phyloP scores from a whole-genome alignment of 2,113 vertebrate species.

The Antennarius striatus region DNA sequence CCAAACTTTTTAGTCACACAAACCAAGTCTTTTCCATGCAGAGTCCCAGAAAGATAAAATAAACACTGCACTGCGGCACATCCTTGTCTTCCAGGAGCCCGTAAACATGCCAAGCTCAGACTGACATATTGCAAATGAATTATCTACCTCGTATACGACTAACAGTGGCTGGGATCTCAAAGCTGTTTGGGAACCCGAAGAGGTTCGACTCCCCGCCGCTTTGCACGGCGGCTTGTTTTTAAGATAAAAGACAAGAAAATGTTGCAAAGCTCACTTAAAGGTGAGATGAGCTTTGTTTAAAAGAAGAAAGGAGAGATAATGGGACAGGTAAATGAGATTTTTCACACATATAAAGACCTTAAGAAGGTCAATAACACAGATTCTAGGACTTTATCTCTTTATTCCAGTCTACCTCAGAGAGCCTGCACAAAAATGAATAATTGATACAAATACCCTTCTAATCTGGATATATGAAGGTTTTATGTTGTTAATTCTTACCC shows the following conservation, averaged over 20 bases:
- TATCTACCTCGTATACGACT: conserved; percentile 52
- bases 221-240: neutral
- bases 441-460: too few species aligned
- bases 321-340: neutral
- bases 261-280: conserved; percentile 5
- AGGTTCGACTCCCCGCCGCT: neutral
- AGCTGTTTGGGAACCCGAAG: conserved; percentile 26
- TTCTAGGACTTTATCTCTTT: too few species aligned
- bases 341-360: too few species aligned
- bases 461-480: too few species aligned
- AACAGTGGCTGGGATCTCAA: conserved; percentile 30
- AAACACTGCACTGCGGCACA: conserved; percentile 66
- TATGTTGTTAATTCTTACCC: too few species aligned
- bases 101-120: conserved; percentile 39
- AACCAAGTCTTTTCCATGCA: conserved; percentile 21
- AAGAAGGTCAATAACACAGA: too few species aligned
- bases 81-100: conserved; percentile 51
- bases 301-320: neutral
- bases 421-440: too few species aligned
- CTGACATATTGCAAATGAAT: conserved; percentile 53
- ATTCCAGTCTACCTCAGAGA: too few species aligned
- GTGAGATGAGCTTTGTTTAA: neutral
- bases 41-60: conserved; percentile 42
- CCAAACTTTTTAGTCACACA: conserved; percentile 12
- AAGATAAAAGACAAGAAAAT: conserved; percentile 5